These are phyloP conservation scores for Rissa tridactyla DNA, from an alignment of 2,113 vertebrate genomes.

Conservation along the genomic window DNA sequence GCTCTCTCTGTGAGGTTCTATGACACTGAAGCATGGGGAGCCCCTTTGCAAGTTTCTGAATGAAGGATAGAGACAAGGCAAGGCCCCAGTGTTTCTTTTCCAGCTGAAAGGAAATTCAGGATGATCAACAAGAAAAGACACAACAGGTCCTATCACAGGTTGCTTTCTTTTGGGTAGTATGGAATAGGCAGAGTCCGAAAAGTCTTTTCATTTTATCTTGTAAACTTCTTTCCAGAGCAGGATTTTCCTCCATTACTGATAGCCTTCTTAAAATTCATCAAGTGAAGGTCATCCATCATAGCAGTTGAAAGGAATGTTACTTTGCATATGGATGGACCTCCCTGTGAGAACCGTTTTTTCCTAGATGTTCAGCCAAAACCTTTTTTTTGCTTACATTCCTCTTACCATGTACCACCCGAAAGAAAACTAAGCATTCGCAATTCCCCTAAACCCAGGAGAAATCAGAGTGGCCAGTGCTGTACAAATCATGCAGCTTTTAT, in stretches of 20 bases:
- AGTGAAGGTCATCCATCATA: neutral
- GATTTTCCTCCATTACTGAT: neutral
- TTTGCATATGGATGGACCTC: conserved; percentile 20
- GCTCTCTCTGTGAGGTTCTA: neutral
- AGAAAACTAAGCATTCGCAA: neutral
- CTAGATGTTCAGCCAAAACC: neutral
- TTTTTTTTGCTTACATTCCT: conserved; percentile 1
- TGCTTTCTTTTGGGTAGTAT: neutral
- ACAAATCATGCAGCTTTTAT: neutral
- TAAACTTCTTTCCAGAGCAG: neutral
- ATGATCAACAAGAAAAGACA: neutral
- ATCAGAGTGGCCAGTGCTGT: neutral
- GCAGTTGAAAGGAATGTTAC: neutral
- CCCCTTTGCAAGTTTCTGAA: neutral
- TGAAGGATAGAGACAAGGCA: neutral
- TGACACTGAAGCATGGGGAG: neutral
- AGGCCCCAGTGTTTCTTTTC: neutral
- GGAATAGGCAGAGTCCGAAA: neutral
- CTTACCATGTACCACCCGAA: neutral
- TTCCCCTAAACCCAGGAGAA: neutral
- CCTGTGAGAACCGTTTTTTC: neutral
- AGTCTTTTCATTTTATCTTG: neutral
- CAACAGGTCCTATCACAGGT: neutral
- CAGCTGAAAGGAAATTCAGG: neutral
- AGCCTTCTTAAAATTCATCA: conserved; percentile 10